Percentiles rank a stretch among this genome's conserved stretches.
Evolutionary conservation across 2,113 vertebrate genomes (phyloP).

Genomic region (Tursiops truncatus): DNA sequence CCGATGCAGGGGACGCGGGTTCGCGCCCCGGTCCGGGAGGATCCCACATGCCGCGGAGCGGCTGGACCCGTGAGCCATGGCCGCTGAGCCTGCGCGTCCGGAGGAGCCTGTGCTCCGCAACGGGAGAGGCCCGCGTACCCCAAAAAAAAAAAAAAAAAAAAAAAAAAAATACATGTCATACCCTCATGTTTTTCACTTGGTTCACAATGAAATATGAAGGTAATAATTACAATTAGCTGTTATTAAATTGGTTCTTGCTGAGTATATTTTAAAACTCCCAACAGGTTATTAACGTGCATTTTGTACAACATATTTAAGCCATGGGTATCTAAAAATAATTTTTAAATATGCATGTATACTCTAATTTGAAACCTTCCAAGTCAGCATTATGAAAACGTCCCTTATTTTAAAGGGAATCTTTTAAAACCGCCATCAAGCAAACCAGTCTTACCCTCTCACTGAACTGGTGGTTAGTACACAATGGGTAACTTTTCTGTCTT

Average conservation of each 20-base stretch:
- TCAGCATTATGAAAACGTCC: background rate
- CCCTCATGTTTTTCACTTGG: conserved; percentile 3
- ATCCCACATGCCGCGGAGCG: no score
- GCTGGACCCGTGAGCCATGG: no score
- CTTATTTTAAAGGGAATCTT: conserved; percentile 33
- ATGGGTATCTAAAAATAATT: conserved; percentile 28
- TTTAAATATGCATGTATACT: background rate
- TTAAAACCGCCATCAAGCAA: conserved; percentile 44
- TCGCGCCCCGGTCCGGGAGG: no score
- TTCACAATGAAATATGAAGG: conserved; percentile 42
- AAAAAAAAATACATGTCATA: background rate
- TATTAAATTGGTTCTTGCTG: conserved; percentile 31
- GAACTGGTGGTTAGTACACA: conserved; percentile 25
- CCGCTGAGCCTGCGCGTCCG: no score
- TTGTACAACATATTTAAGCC: background rate
- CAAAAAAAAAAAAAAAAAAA: no score
- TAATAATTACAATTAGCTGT: conserved; percentile 44
- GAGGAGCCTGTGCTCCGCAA: no score
- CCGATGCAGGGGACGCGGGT: no score
- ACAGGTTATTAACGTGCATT: conserved; percentile 1
- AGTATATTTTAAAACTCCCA: conserved; percentile 29
- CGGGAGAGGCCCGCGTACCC: no score
- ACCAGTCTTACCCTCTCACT: conserved; percentile 2
- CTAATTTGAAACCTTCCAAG: conserved; percentile 51
- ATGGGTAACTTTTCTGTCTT: conserved; percentile 57